Conservation (phyloP, 2,797 vertebrate genomes). For the Sus cebifrons region DNA sequence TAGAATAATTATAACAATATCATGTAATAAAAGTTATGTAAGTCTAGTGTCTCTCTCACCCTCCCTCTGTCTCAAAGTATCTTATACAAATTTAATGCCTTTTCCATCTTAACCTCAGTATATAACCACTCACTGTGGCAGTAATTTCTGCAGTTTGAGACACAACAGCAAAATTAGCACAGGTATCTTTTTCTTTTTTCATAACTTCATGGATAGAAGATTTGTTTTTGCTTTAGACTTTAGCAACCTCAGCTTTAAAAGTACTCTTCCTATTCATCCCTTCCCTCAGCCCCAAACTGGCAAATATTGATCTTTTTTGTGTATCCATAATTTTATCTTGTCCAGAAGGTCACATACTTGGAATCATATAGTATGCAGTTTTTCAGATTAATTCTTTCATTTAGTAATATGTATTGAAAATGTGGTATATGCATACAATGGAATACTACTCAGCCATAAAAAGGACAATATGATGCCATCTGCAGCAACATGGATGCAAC, state of each 20-base stretch:
- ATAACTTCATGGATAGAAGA: too few species aligned
- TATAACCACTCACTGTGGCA: neutral
- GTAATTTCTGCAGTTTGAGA: neutral
- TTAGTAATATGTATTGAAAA: neutral
- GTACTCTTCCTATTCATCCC: too few species aligned
- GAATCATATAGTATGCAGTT: too few species aligned
- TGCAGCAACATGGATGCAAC: neutral
- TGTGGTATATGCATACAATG: neutral
- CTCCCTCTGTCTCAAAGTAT: neutral
- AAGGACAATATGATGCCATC: neutral
- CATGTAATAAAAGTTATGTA: neutral
- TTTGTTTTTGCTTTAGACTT: too few species aligned
- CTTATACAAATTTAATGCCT: neutral
- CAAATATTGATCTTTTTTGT: too few species aligned
- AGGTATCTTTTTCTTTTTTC: neutral
- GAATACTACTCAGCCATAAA: neutral
- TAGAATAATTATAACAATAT: neutral
- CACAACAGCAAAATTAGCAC: neutral
- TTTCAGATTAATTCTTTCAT: too few species aligned
- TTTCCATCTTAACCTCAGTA: neutral
- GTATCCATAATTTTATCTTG: too few species aligned
- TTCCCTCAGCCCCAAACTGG: too few species aligned
- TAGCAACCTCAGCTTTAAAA: too few species aligned
- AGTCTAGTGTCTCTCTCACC: neutral
- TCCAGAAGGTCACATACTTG: too few species aligned